Percentiles rank a stretch among this genome's conserved stretches.
Conservation (phyloP, 64 coral and sea anemone genomes). For the Actinia equina region DNA sequence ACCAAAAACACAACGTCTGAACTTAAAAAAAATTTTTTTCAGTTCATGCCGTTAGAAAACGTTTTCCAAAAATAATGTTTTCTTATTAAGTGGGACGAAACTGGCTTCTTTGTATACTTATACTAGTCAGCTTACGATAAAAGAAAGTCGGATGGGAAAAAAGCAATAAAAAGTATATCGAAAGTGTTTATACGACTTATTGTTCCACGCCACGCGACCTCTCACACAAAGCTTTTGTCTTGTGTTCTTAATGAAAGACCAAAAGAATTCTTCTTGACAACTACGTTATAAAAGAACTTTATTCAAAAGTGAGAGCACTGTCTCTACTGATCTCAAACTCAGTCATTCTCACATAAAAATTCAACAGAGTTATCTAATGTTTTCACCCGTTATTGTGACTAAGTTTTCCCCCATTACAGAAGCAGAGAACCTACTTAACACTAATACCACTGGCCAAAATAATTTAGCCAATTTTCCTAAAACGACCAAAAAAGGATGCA, state of each 20-base stretch:
- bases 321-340: neutral
- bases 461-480: neutral
- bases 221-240: neutral
- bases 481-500: neutral
- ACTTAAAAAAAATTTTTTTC: neutral
- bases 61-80: no score
- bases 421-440: neutral
- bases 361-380: neutral
- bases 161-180: neutral
- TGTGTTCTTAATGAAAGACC: neutral
- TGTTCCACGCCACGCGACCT: neutral
- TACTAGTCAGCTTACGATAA: no score
- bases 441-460: neutral
- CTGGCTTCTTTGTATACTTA: neutral
- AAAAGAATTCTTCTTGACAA: neutral
- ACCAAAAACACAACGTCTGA: neutral
- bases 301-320: neutral
- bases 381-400: neutral
- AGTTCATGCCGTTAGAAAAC: no score
- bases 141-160: neutral
- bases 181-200: neutral
- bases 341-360: neutral
- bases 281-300: neutral
- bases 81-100: neutral
- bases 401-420: neutral